Evolutionary conservation across 1,140 invertebrate genomes (phyloP).

Genomic region (Zelostemma sp.): DNA sequence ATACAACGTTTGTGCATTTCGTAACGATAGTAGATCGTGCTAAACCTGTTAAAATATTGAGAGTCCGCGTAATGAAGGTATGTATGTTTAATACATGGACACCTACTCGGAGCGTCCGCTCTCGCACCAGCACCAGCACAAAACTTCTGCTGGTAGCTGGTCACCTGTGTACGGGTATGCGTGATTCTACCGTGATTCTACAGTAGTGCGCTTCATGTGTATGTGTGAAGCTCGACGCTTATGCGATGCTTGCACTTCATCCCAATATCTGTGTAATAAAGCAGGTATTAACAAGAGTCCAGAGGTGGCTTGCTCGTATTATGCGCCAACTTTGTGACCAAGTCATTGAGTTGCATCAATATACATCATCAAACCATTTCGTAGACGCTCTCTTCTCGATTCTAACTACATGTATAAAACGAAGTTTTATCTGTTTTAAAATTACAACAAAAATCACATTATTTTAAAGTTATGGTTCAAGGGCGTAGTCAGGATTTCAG

Average conservation of each 20-base stretch:
- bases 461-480: no score
- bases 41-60: constrained; percentile 61
- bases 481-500: no score
- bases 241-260: constrained; percentile 24
- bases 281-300: constrained; percentile 41
- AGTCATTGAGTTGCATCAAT: constrained; percentile 26
- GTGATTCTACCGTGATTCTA: no score
- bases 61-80: constrained; percentile 60
- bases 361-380: constrained; percentile 5
- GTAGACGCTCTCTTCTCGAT: no score
- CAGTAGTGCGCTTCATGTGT: no score
- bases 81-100: constrained; percentile 63
- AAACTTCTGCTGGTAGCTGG: constrained; percentile 23
- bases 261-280: constrained; percentile 46
- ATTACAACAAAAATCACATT: no score
- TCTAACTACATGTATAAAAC: no score
- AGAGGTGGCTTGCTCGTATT: constrained; percentile 17
- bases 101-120: constrained; percentile 34
- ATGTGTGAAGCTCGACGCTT: constrained; percentile 8
- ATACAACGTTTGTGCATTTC: constrained; percentile 27
- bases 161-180: constrained; percentile 19
- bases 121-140: constrained; percentile 35
- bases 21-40: constrained; percentile 33
- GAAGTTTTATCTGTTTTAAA: no score
- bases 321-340: constrained; percentile 8